These are phyloP conservation scores for Calliscelio sp. DNA, from an alignment of 2,888 invertebrate species.

Conservation along the genomic window DNA sequence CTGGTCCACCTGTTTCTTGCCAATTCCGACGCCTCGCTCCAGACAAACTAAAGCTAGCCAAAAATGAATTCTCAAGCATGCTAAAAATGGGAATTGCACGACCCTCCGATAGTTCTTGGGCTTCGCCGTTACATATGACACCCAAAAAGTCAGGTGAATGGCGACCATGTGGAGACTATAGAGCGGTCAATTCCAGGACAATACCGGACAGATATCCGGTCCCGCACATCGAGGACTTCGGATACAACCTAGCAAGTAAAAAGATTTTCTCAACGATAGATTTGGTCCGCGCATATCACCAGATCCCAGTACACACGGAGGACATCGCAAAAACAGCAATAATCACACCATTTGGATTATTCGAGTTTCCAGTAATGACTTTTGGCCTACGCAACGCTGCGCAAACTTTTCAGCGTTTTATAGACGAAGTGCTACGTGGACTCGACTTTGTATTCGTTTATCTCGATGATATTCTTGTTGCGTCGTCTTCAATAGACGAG, in stretches of 20 bases:
- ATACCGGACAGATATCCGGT: constrained; percentile 2
- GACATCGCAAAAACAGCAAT: too few relatives aligned
- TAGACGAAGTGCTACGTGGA: constrained; percentile 74
- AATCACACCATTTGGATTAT: too few relatives aligned
- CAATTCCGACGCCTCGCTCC: constrained; percentile 79
- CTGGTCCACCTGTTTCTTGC: constrained; percentile 79
- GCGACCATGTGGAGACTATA: constrained; percentile 62
- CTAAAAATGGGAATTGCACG: constrained; percentile 76
- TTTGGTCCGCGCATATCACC: too few relatives aligned
- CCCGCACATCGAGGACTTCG: neutral
- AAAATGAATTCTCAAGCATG: constrained; percentile 79
- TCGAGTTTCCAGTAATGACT: too few relatives aligned
- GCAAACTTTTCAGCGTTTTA: too few relatives aligned
- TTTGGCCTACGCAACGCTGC: too few relatives aligned
- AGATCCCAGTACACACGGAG: too few relatives aligned
- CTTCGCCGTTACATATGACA: constrained; percentile 62
- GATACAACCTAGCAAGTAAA: constrained; percentile 29
- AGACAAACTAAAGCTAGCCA: constrained; percentile 75
- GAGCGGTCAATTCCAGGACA: constrained; percentile 36
- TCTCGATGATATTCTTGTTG: constrained; percentile 81
- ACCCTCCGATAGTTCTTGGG: constrained; percentile 67
- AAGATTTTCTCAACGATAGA: too few relatives aligned
- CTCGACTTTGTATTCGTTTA: constrained; percentile 80
- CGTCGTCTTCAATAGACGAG: constrained; percentile 27
- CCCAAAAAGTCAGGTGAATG: constrained; percentile 38